These are phyloP conservation scores for Fragum fragum DNA, from an alignment of 2,888 invertebrate genomes.

Conservation along the genomic window DNA sequence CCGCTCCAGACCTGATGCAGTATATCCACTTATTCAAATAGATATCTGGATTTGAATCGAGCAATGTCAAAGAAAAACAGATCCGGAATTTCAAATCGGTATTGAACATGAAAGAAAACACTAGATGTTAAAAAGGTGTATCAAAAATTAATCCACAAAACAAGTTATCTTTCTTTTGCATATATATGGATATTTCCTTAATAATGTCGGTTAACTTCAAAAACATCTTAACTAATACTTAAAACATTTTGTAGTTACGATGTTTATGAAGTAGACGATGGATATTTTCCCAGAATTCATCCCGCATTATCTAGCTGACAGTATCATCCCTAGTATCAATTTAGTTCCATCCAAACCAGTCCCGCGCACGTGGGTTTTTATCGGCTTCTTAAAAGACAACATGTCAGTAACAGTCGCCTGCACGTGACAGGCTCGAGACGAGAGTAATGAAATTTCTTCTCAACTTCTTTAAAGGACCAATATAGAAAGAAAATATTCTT, in stretches of 20 bases:
- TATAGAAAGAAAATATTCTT: conserved; percentile 3
- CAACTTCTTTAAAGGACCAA: conserved; percentile 9
- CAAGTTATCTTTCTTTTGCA: not conserved
- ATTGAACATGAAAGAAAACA: not conserved
- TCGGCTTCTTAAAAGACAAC: conserved; percentile 32
- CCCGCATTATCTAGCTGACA: conserved; percentile 19
- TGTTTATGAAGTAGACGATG: not conserved
- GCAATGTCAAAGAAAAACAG: not conserved
- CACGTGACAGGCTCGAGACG: conserved; percentile 16
- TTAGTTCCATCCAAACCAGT: conserved; percentile 22
- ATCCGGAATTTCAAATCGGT: not conserved
- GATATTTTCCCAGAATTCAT: conserved; percentile 11
- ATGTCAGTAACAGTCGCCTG: conserved; percentile 18
- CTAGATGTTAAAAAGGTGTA: not conserved
- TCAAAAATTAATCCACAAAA: not conserved
- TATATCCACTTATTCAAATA: no score
- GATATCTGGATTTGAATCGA: no score
- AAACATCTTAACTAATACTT: no score
- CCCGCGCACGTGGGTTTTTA: conserved; percentile 22
- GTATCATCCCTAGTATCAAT: conserved; percentile 15
- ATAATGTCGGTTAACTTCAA: no score
- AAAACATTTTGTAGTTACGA: no score
- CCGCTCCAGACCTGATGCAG: no score
- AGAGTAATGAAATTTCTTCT: conserved; percentile 29
- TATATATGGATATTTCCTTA: not conserved